These are phyloP conservation scores for Adelognathus sp. DNA, from an alignment of 2,888 invertebrate genomes.

Conservation along the genomic window DNA sequence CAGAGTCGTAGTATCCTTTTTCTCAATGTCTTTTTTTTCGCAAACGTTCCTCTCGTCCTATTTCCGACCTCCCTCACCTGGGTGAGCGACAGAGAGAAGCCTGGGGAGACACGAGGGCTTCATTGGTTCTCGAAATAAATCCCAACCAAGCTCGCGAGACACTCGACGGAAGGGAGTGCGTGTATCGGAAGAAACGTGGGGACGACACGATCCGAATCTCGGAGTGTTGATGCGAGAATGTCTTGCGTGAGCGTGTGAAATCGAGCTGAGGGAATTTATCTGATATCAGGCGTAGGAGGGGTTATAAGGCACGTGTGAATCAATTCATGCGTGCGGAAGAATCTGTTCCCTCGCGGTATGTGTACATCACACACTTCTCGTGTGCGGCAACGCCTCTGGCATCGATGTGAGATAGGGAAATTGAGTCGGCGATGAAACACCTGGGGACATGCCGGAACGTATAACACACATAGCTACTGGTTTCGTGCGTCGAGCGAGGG, in stretches of 20 bases:
- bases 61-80: constrained; percentile 2
- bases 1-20: too few relatives aligned
- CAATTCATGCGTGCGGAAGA: constrained; percentile 36
- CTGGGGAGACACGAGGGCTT: constrained; percentile 18
- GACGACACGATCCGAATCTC: constrained; percentile 26
- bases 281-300: constrained; percentile 37
- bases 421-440: constrained; percentile 38
- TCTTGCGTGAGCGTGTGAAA: constrained; percentile 2
- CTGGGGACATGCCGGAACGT: not conserved
- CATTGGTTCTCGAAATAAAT: constrained; percentile 49
- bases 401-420: constrained; percentile 35
- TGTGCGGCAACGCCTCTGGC: not conserved
- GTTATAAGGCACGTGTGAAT: constrained; percentile 46
- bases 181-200: not conserved
- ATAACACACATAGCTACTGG: not conserved
- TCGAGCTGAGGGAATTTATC: constrained; percentile 43
- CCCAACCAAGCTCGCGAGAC: constrained; percentile 1
- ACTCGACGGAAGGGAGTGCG: not conserved
- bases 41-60: not conserved
- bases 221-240: not conserved
- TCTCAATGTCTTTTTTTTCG: not conserved
- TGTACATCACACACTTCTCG: constrained; percentile 1
- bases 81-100: constrained; percentile 5
- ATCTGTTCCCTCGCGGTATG: constrained; percentile 14
- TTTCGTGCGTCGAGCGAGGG: too few relatives aligned